Evolutionary conservation across 2,797 vertebrate genomes (phyloP), one percentile per base, ranked within the genome.

Genomic region (Cetoscarus ocellatus): DNA sequence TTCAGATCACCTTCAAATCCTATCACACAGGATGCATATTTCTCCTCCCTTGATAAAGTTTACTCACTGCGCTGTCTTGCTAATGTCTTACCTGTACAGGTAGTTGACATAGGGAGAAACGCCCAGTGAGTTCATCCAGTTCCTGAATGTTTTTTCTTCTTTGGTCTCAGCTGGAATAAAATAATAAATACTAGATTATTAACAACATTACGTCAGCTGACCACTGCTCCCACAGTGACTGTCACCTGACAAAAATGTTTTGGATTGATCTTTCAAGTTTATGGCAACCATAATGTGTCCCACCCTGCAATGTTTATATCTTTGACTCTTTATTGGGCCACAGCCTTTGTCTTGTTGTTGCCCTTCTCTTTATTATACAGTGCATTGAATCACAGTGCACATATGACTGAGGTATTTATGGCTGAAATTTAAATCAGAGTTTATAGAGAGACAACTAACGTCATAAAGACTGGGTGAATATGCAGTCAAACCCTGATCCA

Each of bases 81-180:
- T 69, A 8, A 45, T 60, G 39, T 78, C 83, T 7, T 95, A 99
- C 98, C 96, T 94, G 93, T 97, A 98, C 64, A 99, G 92, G 67
- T 97, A 96, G 90, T 99, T 97, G 86, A 99, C 95, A 45, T 94
- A 93, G 0, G 98, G 98, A 83, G 74, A 91, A 43, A 99, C 95
- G 9, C 98, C 98, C 86, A 99, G 90, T 42, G 98, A 99, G 92
- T 99, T 99, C 94, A 99, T 99, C 98, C 98, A 99, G 88, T 99
- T 99, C 65, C 97, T 93, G 86, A 98, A 98, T 9, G 96, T 99
- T 83, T 95, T 96, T 85, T 99, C 97, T 82, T 99, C 98, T 10
- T 95, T 96, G 77, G 96, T 94, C 89, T 99, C 98, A 59, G 92
- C 97, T 98, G 90, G 3, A 75, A 87, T 72, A 42, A 92, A 35